phyloP scores from a whole-genome alignment of 1,140 invertebrate species.

The Kradibia gibbosae region DNA sequence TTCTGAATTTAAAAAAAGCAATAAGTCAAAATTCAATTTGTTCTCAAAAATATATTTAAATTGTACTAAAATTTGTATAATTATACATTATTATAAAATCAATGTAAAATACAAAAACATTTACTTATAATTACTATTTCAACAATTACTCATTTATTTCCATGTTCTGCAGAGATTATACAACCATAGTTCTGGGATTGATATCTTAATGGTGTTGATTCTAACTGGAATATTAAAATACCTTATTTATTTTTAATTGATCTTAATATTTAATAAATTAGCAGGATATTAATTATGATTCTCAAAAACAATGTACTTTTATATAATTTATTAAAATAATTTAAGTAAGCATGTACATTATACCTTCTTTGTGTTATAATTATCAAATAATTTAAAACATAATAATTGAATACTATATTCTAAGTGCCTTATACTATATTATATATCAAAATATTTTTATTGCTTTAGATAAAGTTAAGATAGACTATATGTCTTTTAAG shows the following conservation, averaged over 20 bases:
- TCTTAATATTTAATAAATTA: too few species aligned
- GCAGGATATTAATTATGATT: not conserved
- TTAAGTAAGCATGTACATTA: conserved; percentile 40
- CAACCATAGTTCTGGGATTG: conserved; percentile 48
- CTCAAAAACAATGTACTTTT: conserved; percentile 27
- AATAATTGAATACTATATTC: not conserved
- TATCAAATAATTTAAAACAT: not conserved
- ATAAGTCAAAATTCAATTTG: too few species aligned
- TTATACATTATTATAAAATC: not conserved
- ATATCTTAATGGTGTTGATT: conserved; percentile 52
- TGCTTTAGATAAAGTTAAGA: not conserved
- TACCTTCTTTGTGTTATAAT: not conserved
- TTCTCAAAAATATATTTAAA: not conserved
- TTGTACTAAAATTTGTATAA: not conserved
- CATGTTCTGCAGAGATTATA: conserved; percentile 19
- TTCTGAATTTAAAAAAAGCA: too few species aligned
- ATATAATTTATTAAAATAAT: conserved; percentile 47
- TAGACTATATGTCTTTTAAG: not conserved
- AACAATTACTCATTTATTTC: conserved; percentile 6
- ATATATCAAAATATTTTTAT: not conserved
- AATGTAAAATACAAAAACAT: not conserved
- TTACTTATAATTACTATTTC: conserved; percentile 6
- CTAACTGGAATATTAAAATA: conserved; percentile 53
- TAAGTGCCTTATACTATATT: not conserved
- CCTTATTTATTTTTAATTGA: conserved; percentile 5